Evolutionary conservation across 2,888 invertebrate genomes (phyloP).

Genomic region (Lobophora halterata): DNA sequence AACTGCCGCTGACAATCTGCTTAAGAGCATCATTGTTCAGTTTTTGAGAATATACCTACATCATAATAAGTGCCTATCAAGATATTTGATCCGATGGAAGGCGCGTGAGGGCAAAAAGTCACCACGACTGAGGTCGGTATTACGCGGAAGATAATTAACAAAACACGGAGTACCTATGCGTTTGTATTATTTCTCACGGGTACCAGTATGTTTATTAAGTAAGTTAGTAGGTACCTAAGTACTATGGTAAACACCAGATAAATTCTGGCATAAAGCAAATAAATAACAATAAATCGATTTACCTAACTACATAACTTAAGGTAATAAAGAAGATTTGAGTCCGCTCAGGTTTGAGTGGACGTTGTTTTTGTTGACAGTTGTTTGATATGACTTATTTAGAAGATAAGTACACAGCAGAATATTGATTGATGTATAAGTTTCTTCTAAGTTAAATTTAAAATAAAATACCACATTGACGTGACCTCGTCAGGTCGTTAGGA

Average conservation of each 20-base stretch:
- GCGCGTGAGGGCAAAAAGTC: constrained; percentile 24
- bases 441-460: no score
- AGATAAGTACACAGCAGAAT: no score
- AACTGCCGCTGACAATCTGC: constrained; percentile 40
- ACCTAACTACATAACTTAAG: no score
- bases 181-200: constrained; percentile 14
- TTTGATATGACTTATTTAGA: no score
- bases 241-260: not conserved
- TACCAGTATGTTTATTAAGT: no score
- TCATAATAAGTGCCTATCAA: constrained; percentile 15
- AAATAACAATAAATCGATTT: not conserved
- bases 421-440: no score
- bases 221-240: no score
- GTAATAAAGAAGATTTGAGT: no score
- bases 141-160: constrained; percentile 26
- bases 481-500: no score
- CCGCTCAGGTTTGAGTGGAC: no score
- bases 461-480: no score
- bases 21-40: constrained; percentile 52
- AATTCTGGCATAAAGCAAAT: not conserved
- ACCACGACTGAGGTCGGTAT: constrained; percentile 24
- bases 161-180: constrained; percentile 7
- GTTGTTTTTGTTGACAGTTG: no score
- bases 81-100: constrained; percentile 11
- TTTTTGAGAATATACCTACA: constrained; percentile 38